Evolutionary conservation across 2,797 vertebrate species (phyloP).

Genomic region (Sebastes miniatus): DNA sequence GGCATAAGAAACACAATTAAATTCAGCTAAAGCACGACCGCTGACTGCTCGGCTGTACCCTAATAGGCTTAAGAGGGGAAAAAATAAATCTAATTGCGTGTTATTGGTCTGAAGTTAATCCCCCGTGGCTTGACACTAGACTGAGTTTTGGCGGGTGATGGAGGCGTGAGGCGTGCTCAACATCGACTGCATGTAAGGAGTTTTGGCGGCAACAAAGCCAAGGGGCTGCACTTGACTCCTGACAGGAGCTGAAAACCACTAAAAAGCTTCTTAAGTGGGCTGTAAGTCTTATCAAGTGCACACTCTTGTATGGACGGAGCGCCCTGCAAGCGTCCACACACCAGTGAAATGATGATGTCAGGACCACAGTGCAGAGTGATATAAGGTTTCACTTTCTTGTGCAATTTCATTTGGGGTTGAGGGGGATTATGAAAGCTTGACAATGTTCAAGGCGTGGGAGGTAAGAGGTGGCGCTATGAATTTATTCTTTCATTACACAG

Average conservation of each 20-base stretch:
- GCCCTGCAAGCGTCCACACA: constrained; percentile 7
- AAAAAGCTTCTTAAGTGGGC: constrained; percentile 63
- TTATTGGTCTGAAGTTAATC: constrained; percentile 82
- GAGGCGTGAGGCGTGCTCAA: constrained; percentile 26
- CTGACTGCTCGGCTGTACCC: constrained; percentile 69
- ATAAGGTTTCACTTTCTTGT: constrained; percentile 54
- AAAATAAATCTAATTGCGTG: constrained; percentile 82
- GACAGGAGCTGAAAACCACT: constrained; percentile 60
- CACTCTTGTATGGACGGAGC: constrained; percentile 46
- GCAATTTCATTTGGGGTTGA: constrained; percentile 34
- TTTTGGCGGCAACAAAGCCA: constrained; percentile 53
- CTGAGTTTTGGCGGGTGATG: constrained; percentile 35
- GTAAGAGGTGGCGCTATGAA: constrained; percentile 24
- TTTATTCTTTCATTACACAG: constrained; percentile 66
- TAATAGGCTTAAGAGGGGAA: constrained; percentile 78
- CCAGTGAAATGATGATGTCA: constrained; percentile 51
- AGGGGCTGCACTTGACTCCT: constrained; percentile 67
- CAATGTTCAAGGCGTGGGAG: constrained; percentile 40
- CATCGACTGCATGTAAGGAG: constrained; percentile 14
- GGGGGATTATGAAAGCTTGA: constrained; percentile 48
- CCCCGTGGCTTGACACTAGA: constrained; percentile 62
- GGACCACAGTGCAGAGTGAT: constrained; percentile 41
- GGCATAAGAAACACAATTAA: constrained; percentile 89
- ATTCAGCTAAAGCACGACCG: constrained; percentile 81
- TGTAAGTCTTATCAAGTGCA: constrained; percentile 64